Evolutionary conservation across 2,797 vertebrate genomes (phyloP).

Genomic region (Catharus ustulatus): DNA sequence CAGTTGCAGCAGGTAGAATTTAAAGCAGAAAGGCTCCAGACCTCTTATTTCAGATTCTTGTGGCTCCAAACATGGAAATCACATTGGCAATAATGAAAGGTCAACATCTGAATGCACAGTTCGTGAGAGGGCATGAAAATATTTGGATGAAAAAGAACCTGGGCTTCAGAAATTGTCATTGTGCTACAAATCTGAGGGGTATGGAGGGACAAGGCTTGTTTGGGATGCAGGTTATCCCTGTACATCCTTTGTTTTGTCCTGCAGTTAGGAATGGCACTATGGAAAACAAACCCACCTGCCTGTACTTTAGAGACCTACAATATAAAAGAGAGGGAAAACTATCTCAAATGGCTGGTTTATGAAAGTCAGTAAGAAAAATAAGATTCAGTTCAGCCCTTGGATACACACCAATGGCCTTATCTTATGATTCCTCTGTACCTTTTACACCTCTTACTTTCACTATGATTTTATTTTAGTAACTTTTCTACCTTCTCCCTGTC

Average conservation of each 20-base stretch:
- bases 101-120: not conserved
- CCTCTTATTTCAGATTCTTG: constrained; percentile 3
- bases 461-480: not conserved
- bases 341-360: not conserved
- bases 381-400: not conserved
- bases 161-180: not conserved
- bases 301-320: not conserved
- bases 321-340: not conserved
- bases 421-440: not conserved
- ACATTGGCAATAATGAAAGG: not conserved
- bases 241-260: not conserved
- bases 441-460: not conserved
- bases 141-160: not conserved
- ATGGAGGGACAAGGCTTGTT: not conserved
- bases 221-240: not conserved
- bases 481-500: not conserved
- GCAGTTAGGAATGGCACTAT: not conserved
- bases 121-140: not conserved
- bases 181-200: not conserved
- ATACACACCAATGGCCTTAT: not conserved
- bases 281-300: not conserved
- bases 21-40: constrained; percentile 38
- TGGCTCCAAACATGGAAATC: not conserved
- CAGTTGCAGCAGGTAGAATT: constrained; percentile 15
- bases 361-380: not conserved